phyloP scores from a whole-genome alignment of 2,888 invertebrate species.

The Palloptera scutellata region DNA sequence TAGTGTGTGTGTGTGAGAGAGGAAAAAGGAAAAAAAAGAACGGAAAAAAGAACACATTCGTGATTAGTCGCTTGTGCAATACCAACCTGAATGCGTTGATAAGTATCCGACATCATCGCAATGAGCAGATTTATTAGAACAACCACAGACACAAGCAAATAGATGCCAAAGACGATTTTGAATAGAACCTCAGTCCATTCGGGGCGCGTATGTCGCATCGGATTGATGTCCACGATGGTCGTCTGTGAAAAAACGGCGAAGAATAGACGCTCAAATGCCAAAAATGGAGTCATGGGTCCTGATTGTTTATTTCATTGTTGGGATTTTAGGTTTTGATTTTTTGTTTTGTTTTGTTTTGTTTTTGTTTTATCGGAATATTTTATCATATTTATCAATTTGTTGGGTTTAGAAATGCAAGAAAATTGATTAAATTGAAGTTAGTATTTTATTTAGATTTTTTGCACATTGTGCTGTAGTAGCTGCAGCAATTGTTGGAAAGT shows the following conservation, averaged over 20 bases:
- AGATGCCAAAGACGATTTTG: slow-evolving; percentile 93
- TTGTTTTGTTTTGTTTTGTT: slow-evolving; percentile 24
- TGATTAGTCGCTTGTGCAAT: slow-evolving; percentile 50
- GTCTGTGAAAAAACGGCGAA: slow-evolving; percentile 97
- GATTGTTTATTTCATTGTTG: slow-evolving; percentile 30
- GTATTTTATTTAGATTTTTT: neutral
- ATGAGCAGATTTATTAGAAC: slow-evolving; percentile 98
- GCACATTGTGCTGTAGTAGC: slow-evolving; percentile 18
- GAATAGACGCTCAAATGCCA: slow-evolving; percentile 97
- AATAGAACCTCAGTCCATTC: slow-evolving; percentile 86
- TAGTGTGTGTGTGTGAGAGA: too few species aligned
- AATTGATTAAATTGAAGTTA: too few species aligned
- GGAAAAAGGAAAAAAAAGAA: slow-evolving; percentile 23
- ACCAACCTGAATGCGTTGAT: slow-evolving; percentile 97
- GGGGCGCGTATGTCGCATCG: slow-evolving; percentile 75
- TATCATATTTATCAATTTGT: neutral
- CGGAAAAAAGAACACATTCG: slow-evolving; percentile 34
- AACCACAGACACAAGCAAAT: slow-evolving; percentile 97
- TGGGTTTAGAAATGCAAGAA: neutral
- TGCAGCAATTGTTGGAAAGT: slow-evolving; percentile 2
- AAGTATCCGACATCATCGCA: slow-evolving; percentile 99
- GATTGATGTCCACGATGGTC: slow-evolving; percentile 83
- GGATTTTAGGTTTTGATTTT: slow-evolving; percentile 25
- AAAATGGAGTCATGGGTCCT: slow-evolving; percentile 80
- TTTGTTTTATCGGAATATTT: slow-evolving; percentile 12